Base-by-base conservation (phyloP, 2,113 vertebrate species). In the Ctenomys sociabilis region DNA sequence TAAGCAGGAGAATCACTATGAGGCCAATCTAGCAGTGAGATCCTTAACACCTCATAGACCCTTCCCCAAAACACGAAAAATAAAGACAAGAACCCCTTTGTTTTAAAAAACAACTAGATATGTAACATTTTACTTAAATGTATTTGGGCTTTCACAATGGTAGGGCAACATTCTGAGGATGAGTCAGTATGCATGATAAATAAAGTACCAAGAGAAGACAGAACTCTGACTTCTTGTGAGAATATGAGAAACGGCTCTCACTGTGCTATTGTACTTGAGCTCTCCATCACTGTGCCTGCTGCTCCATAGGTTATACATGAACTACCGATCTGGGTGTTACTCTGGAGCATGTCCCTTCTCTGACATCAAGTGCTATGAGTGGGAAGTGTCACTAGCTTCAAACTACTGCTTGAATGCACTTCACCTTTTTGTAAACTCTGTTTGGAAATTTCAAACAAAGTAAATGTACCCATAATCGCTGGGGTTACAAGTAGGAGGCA, bases 391-490 rank as follows among this genome's bases (percentile, higher is more conserved):
- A 93, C 3, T 83, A 7, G 12, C 81, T 96, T 78, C 24, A 90
- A 49, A 32, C 0, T 73, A 40, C 1, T 40, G 5, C 49, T 86
- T 87, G 13, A 7, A 94, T 28, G 26, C 61, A 45, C 75, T 45
- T 43, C 1, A 92, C 30, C 75, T 92, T 96, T 84, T 88, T 22
- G 0, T 0, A 0, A 22, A 94, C 3, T 85, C 96, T 93, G 64
- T 85, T 52, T 95, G 5, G 91, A 96, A 94, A 70, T 59, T 93
- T 66, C 52, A 49, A 90, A 72, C 52, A 43, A 90, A 30, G 1
- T 85, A 28, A 61, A 13, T 8, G 2, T 64, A 82, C 0, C 85
- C 1, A 49, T 80, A 13, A 66, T 85, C 35, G 94, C 59, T 45
- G 16, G 32, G 63, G 17, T 52, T 93, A 81, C 72, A 95, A 94